phyloP scores from a whole-genome alignment of 2,113 vertebrate genomes.

The Psettodes erumei region DNA sequence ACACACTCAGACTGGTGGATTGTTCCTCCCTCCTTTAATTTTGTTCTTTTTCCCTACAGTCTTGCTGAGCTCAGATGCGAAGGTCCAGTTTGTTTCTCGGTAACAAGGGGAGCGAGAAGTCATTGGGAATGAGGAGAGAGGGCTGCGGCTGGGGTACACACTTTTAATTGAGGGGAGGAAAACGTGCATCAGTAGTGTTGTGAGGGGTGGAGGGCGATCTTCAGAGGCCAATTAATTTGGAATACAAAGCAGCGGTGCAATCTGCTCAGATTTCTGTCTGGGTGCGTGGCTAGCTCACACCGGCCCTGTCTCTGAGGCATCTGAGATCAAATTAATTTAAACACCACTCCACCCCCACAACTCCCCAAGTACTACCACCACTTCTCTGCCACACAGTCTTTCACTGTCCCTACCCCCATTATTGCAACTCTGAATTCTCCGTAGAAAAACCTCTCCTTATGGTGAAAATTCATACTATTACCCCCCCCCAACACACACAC shows the following conservation, averaged over 20 bases:
- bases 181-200: slow-evolving; percentile 75
- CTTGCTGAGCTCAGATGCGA: slow-evolving; percentile 38
- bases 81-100: slow-evolving; percentile 66
- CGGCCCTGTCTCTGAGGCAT: slow-evolving; percentile 68
- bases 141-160: slow-evolving; percentile 60
- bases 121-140: slow-evolving; percentile 43
- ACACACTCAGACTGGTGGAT: not conserved
- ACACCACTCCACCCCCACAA: slow-evolving; percentile 37
- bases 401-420: slow-evolving; percentile 32
- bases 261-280: slow-evolving; percentile 79
- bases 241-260: slow-evolving; percentile 83
- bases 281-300: slow-evolving; percentile 63
- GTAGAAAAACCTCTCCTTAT: slow-evolving; percentile 34
- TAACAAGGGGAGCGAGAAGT: slow-evolving; percentile 66
- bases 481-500: slow-evolving; percentile 35
- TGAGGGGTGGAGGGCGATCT: slow-evolving; percentile 74
- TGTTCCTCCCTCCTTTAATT: slow-evolving; percentile 27
- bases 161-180: slow-evolving; percentile 79
- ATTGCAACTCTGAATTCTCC: slow-evolving; percentile 45
- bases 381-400: slow-evolving; percentile 15
- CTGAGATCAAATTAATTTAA: slow-evolving; percentile 80
- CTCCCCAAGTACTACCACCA: slow-evolving; percentile 25
- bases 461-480: slow-evolving; percentile 46
- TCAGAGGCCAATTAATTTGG: slow-evolving; percentile 86
- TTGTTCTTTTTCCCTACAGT: slow-evolving; percentile 16